These are phyloP conservation scores for Myotis pilosus DNA, from an alignment of 2,797 vertebrate species.

Conservation along the genomic window DNA sequence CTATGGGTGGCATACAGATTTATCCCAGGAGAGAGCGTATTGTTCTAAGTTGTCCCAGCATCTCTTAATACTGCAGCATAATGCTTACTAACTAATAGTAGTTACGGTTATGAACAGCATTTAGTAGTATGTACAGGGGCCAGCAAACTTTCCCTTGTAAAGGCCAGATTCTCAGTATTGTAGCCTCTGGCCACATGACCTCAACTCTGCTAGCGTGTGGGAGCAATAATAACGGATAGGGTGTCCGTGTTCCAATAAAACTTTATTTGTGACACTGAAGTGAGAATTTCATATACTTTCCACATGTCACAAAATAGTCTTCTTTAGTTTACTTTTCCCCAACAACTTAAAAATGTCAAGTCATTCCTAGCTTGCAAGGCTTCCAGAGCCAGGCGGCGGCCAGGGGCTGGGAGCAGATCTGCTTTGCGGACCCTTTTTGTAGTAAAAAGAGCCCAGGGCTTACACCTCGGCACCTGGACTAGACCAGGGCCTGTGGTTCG, in stretches of 20 bases:
- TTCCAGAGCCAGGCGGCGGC: neutral
- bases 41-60: neutral
- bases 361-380: neutral
- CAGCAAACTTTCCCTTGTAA: neutral
- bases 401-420: neutral
- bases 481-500: neutral
- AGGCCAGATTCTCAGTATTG: neutral
- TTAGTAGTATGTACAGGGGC: neutral
- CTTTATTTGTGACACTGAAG: constrained; percentile 3
- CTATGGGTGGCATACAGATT: neutral
- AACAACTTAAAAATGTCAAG: constrained; percentile 6
- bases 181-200: neutral
- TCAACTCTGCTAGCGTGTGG: too few relatives aligned
- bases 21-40: neutral
- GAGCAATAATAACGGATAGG: neutral
- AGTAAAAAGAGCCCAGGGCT: neutral
- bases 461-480: neutral
- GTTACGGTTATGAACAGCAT: too few relatives aligned
- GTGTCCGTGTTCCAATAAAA: neutral
- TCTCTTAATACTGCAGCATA: neutral
- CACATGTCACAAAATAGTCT: neutral
- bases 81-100: neutral
- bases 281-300: neutral
- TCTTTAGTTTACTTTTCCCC: neutral
- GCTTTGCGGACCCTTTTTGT: neutral